Percentiles rank a stretch among this genome's conserved stretches.
These are phyloP conservation scores for Drosophila cracens DNA, from an alignment of 2,888 invertebrate genomes.

Conservation along the genomic window DNA sequence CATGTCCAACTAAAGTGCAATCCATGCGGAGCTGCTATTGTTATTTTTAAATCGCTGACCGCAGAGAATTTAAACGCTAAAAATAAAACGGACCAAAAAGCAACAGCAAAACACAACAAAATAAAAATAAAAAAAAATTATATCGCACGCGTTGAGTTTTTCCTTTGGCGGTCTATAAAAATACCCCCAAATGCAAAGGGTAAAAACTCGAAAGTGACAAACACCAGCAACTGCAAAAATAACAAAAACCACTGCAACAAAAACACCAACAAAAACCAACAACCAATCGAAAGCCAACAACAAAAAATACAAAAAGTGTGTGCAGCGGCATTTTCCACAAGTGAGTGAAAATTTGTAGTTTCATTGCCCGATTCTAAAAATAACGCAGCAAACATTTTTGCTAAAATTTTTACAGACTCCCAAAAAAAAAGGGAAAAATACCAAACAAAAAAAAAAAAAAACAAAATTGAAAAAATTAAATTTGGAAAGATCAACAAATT, in stretches of 20 bases:
- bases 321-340: conserved; percentile 64
- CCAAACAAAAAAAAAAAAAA: not conserved
- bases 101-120: conserved; percentile 33
- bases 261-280: conserved; percentile 25
- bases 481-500: conserved; percentile 13
- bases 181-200: conserved; percentile 73
- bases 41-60: conserved; percentile 78
- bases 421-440: conserved; percentile 3
- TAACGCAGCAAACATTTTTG: conserved; percentile 52
- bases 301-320: conserved; percentile 48
- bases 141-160: conserved; percentile 55
- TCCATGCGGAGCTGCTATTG: conserved; percentile 62
- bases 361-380: conserved; percentile 55
- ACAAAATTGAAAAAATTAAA: not conserved
- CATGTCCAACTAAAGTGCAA: conserved; percentile 55
- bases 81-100: conserved; percentile 70
- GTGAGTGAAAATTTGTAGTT: conserved; percentile 56
- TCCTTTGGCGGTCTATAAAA: conserved; percentile 46
- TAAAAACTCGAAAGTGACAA: conserved; percentile 76
- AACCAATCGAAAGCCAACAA: conserved; percentile 30
- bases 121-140: conserved; percentile 56
- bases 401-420: conserved; percentile 33
- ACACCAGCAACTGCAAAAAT: conserved; percentile 45
- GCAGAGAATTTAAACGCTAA: conserved; percentile 66
- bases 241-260: conserved; percentile 23